phyloP scores from a whole-genome alignment of 2,888 invertebrate species.

The Platynereis dumerilii region DNA sequence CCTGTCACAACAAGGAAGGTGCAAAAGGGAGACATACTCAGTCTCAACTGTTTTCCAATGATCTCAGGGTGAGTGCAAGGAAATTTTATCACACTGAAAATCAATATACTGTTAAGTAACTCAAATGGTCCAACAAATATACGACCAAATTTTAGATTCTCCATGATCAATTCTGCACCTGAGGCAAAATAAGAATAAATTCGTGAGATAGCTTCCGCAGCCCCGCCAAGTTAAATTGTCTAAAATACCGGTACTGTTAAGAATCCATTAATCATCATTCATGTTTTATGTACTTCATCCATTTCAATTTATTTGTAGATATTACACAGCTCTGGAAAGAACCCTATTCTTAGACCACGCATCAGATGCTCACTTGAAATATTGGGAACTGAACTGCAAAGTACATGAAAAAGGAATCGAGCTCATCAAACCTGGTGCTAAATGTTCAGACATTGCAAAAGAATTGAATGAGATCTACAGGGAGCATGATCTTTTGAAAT shows the following conservation, averaged over 20 bases:
- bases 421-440: constrained; percentile 30
- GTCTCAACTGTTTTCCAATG: constrained; percentile 35
- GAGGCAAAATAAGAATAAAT: no score
- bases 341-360: constrained; percentile 33
- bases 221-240: no score
- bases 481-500: constrained; percentile 23
- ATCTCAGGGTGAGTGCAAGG: constrained; percentile 25
- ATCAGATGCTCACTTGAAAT: constrained; percentile 20
- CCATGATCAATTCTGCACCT: no score
- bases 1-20: constrained; percentile 31
- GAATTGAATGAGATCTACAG: constrained; percentile 35
- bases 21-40: constrained; percentile 32
- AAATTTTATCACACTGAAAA: neutral
- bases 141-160: no score
- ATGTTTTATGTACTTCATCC: no score
- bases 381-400: constrained; percentile 31
- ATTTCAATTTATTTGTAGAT: no score
- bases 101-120: no score
- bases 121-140: no score
- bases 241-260: no score
- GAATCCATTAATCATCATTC: no score
- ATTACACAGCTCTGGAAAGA: constrained; percentile 35
- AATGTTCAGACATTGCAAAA: constrained; percentile 28
- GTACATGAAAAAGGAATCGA: constrained; percentile 29
- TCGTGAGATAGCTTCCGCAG: no score